phyloP scores from a whole-genome alignment of 2,888 invertebrate species.

The Tetranychus truncatus region DNA sequence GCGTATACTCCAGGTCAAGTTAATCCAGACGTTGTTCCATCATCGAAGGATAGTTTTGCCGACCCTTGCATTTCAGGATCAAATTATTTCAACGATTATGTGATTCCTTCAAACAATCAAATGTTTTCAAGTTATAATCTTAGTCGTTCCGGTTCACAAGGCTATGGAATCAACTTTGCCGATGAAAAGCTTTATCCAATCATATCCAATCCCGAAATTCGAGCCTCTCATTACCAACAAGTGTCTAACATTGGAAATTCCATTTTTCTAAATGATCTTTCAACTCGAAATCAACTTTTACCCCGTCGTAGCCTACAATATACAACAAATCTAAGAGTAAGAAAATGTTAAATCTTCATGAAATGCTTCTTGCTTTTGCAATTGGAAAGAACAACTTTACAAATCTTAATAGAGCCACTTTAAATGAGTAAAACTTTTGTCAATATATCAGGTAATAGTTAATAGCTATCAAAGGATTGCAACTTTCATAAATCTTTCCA shows the following conservation, averaged over 20 bases:
- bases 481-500: too few species aligned
- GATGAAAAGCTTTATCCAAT: background rate
- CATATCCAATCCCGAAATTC: background rate
- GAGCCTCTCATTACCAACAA: background rate
- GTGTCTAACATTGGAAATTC: background rate
- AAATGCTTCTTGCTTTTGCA: too few species aligned
- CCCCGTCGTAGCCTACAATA: background rate
- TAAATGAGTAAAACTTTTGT: too few species aligned
- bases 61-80: background rate
- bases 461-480: too few species aligned
- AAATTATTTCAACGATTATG: background rate
- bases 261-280: background rate
- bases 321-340: background rate
- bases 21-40: slow-evolving; percentile 3
- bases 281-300: background rate
- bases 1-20: background rate
- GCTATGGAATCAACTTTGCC: background rate
- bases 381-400: too few species aligned
- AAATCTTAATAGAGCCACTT: too few species aligned
- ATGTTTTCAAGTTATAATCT: background rate
- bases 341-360: background rate
- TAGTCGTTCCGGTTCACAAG: background rate
- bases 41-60: background rate
- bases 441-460: too few species aligned
- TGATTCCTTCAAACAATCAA: background rate